Base-by-base conservation (phyloP, 2,888 invertebrate genomes). In the Trissolcus brochymenae region DNA sequence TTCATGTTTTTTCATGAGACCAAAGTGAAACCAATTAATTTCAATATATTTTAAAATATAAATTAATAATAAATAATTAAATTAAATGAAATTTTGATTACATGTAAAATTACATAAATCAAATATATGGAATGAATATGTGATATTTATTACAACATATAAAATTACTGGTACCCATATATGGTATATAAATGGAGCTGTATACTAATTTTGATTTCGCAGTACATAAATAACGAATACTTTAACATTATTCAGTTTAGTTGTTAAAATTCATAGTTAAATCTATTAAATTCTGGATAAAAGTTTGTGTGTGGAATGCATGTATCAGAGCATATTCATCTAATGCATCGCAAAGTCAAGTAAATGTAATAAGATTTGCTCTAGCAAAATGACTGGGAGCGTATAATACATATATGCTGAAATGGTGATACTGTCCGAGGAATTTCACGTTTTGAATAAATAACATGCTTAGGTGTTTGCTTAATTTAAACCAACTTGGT, bases 351-450 rank as follows among this genome's bases (percentile, higher is more conserved):
- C 64, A 65, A 55, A 72, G 59, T 65, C 64, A 49, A 9, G 46
- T 14, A 65, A 65, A 54, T 65, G 72, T 72, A 72, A 72, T 72
- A 74, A 67, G 66, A 67, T 74, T 74, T 74, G 61, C 56, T 43
- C 55, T 35, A 29, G 60, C 54, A 43, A 53, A 56, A 74, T 56
- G 55, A 61, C 66, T 54, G 46, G 54, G 56, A 74, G 67, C 51
- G 61, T 6, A 74, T 35, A 41, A 19, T 61, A 61, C 19, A 25
- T 43, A 50, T 49, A 54, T 66, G 55, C 16, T 25, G 50, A 65
- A 60, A 65, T 50, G 19, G 51, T 9, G 51, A 61, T 55, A 11
- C 19, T 17, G 41, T 55, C 25, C 61, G 50, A 55, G 61, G 46
- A 71, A 56, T 57, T 60, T 41, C 56, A 16, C 14, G 19, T 49